phyloP scores from a whole-genome alignment of 2,888 invertebrate species.

The Cephus rjabovi region DNA sequence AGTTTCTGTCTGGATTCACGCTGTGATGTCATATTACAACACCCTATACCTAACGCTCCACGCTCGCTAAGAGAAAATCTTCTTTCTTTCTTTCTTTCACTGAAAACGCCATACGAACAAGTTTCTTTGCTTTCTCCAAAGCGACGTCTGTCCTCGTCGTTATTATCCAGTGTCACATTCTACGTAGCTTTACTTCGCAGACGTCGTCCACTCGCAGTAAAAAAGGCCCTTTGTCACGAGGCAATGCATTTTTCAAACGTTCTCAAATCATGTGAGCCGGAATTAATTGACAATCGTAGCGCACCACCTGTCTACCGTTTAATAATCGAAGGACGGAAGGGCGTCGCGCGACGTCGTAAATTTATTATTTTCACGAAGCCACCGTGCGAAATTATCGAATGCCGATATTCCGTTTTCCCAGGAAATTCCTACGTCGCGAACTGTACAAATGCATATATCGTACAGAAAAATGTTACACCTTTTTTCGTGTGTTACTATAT shows the following conservation, averaged over 20 bases:
- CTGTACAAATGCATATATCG: neutral
- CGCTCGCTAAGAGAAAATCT: neutral
- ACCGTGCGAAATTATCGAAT: neutral
- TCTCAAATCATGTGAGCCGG: slow-evolving; percentile 31
- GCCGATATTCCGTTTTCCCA: neutral
- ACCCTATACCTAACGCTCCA: slow-evolving; percentile 23
- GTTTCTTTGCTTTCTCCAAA: neutral
- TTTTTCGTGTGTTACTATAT: neutral
- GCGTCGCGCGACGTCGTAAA: neutral
- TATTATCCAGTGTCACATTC: neutral
- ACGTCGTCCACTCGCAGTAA: neutral
- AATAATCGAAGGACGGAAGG: neutral
- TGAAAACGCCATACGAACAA: neutral
- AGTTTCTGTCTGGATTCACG: slow-evolving; percentile 55
- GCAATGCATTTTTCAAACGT: slow-evolving; percentile 29
- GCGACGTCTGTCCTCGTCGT: neutral
- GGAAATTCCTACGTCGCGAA: neutral
- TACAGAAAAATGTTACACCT: neutral
- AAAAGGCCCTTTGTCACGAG: neutral
- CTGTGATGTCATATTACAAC: slow-evolving; percentile 57
- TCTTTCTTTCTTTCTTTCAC: neutral
- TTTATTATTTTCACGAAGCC: slow-evolving; percentile 3
- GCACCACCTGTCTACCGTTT: slow-evolving; percentile 7
- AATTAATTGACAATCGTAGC: slow-evolving; percentile 39
- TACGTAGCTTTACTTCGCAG: neutral